Conservation (phyloP, 2,113 vertebrate species). For the Numenius arquata region DNA sequence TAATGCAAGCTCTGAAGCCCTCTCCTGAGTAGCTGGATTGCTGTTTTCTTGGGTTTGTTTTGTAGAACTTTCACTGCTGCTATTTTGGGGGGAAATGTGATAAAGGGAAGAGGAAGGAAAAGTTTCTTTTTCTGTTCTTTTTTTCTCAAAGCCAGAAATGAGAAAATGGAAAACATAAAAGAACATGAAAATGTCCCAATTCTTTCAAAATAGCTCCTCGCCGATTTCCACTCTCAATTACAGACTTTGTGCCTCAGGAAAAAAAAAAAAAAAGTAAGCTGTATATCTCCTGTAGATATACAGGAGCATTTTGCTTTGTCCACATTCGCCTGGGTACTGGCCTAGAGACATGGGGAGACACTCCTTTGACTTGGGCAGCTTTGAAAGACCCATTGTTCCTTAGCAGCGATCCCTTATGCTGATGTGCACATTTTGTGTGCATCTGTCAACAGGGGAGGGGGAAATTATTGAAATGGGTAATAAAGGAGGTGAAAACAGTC, state of each 20-base stretch:
- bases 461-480: not conserved
- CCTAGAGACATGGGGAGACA: not conserved
- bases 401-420: not conserved
- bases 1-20: not conserved
- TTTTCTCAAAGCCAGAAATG: not conserved
- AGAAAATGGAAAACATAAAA: slow-evolving; percentile 2
- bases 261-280: not conserved
- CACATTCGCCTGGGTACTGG: not conserved
- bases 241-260: not conserved
- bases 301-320: not conserved
- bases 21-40: not conserved
- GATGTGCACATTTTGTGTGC: not conserved
- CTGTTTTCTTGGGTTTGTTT: not conserved
- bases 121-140: not conserved
- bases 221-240: not conserved
- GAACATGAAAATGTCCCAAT: not conserved
- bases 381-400: slow-evolving; percentile 19
- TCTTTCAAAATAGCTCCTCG: slow-evolving; percentile 22
- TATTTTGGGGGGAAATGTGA: not conserved
- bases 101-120: not conserved
- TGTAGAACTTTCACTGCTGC: not conserved
- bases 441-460: slow-evolving; percentile 6
- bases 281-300: not conserved
- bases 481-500: slow-evolving; percentile 42
- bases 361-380: not conserved